Evolutionary conservation across 2,113 vertebrate species (phyloP), one percentile per base, ranked within the genome.

Genomic region (Pseudorhombus dupliciocellatus): DNA sequence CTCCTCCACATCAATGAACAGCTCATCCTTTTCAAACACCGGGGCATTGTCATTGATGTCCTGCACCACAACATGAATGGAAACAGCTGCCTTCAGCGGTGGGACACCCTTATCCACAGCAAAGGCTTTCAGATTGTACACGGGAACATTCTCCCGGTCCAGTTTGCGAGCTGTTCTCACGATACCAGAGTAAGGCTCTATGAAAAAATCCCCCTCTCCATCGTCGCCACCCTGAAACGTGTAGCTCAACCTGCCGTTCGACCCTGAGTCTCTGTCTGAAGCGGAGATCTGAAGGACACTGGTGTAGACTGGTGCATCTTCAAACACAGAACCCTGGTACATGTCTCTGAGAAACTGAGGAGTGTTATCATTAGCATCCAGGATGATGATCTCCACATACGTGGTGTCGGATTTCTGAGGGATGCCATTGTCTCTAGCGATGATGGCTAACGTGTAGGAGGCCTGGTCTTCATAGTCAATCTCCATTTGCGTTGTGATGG

Each of bases 41-140:
- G 98, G 98, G 0, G 97, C 95, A 2, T 99, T 99, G 91, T 99
- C 98, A 0, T 99, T 99, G 26, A 98, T 96, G 89, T 99, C 98
- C 80, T 96, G 67, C 31, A 99, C 96, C 0, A 93, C 91, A 54
- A 99, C 92, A 48, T 96, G 96, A 80, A 99, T 90, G 7, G 95
- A 92, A 73, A 98, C 96, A 0, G 90, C 92, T 9, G 96, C 95
- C 56, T 95, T 98, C 11, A 96, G 89, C 0, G 96, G 94, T 0
- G 95, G 96, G 69, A 92, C 87, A 3, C 98, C 98, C 16, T 85
- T 92, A 69, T 99, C 98, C 66, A 97, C 94, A 0, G 97, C 98
- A 66, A 93, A 95, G 7, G 95, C 98, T 21, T 93, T 93, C 5
- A 99, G 92, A 48, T 88, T 95, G 67, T 99, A 99, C 40, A 95